Base-by-base conservation (phyloP, 2,113 vertebrate genomes). In the Riparia riparia region DNA sequence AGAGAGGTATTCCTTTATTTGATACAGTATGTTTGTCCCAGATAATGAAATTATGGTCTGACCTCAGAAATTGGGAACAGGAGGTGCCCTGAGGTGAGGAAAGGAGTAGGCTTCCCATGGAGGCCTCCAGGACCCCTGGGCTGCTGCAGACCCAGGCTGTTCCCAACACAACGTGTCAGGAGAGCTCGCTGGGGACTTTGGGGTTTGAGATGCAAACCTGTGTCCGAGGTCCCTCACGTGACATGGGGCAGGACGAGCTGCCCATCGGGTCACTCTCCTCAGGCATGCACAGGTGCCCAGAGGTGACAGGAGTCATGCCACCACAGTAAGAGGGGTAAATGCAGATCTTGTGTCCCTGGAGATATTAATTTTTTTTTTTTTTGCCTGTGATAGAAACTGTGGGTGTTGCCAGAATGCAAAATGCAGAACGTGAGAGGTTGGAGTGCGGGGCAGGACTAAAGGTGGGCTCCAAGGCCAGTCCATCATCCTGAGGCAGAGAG, bases 261-360 rank as follows among this genome's bases (percentile, higher is more conserved):
- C 47, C 42, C 29, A 2, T 14, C 42, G 71, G 69, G 10, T 79
- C 51, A 21, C 16, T 76, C 24, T 71, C 25, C 56, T 79, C 51
- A 42, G 45, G 42, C 0, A 0, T 10, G 12, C 29, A 1, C 39
- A 22, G 0, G 1, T 2, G 2, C 42, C 45, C 51, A n/a, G 28
- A 9, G 6, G 25, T 31, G 41, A 28, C 0, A 5, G 51, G 22
- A 15, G 39, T 63, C 8, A 1, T 21, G 28, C 9, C 66, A n/a
- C 21, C 44, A 49, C 19, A 49, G 1, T 24, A 29, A 53, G 17
- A 24, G 2, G 3, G 10, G 45, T 26, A 29, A 77, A 44, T 2
- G 4, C 29, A 80, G 49, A 81, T 26, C 8, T 71, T 1, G 0
- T 31, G 25, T 45, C 50, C 19, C 51, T 56, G 31, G 42, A 73